Evolutionary conservation across 2,888 invertebrate genomes (phyloP).

Genomic region (Galeopsomyia nigrocyanea): DNA sequence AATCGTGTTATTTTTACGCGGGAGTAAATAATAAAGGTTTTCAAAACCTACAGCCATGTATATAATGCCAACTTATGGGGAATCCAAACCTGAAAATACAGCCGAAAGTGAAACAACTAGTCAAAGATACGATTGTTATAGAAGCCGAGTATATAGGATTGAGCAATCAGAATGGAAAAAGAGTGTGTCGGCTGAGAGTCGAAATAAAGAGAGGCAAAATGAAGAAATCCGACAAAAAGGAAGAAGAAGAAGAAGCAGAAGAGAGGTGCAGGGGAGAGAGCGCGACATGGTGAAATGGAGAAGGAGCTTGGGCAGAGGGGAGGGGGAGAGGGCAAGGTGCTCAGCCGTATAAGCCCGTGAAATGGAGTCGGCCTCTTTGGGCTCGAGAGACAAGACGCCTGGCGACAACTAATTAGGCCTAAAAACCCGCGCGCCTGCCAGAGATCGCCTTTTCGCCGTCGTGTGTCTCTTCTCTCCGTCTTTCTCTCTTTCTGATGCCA

Average conservation of each 20-base stretch:
- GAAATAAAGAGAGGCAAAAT: conserved; percentile 13
- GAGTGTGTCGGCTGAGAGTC: neutral
- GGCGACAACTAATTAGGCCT: conserved; percentile 69
- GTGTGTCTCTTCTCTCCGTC: neutral
- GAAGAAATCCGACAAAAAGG: conserved; percentile 8
- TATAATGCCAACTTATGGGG: no score
- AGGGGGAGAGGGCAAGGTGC: conserved; percentile 47
- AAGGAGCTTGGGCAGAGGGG: conserved; percentile 29
- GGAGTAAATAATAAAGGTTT: no score
- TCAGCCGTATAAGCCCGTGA: conserved; percentile 52
- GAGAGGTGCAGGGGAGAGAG: conserved; percentile 39
- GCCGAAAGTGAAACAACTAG: no score
- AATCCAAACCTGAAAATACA: no score
- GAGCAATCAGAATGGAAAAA: conserved; percentile 38
- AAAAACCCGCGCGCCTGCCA: conserved; percentile 58
- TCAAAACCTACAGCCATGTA: no score
- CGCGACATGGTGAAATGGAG: conserved; percentile 20
- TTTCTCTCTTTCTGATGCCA: neutral
- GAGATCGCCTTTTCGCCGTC: conserved; percentile 9
- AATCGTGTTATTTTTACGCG: no score
- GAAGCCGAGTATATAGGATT: conserved; percentile 8
- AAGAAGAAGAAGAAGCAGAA: conserved; percentile 19
- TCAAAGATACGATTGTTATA: no score
- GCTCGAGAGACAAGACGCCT: conserved; percentile 59
- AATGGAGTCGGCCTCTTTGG: conserved; percentile 54